Evolutionary conservation across 2,888 invertebrate genomes (phyloP).

Genomic region (Apamea crenata): DNA sequence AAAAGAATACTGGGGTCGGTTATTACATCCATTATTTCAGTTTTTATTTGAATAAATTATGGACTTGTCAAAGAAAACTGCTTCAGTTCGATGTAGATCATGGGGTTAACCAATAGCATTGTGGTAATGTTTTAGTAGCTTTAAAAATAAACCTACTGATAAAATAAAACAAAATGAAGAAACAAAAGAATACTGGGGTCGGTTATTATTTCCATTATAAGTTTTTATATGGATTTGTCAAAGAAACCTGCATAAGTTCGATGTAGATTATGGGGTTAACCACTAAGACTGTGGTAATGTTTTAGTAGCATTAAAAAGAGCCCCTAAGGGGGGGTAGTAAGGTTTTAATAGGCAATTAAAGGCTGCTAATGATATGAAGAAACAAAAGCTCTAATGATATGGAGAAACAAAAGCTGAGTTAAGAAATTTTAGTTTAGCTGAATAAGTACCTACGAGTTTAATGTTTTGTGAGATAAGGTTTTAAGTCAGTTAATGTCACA

Average conservation of each 20-base stretch:
- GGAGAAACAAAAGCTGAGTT: too few species aligned
- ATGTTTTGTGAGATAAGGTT: too few species aligned
- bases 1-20: slow-evolving; percentile 18
- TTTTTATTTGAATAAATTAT: slow-evolving; percentile 21
- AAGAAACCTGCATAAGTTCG: slow-evolving; percentile 5
- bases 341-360: too few species aligned
- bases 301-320: background rate
- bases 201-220: slow-evolving; percentile 9
- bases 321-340: too few species aligned
- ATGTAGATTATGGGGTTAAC: background rate
- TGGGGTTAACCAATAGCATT: background rate
- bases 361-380: too few species aligned
- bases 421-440: too few species aligned
- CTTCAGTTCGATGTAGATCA: slow-evolving; percentile 2
- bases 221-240: background rate
- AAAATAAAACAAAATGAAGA: slow-evolving; percentile 20
- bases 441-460: too few species aligned
- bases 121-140: background rate
- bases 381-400: too few species aligned
- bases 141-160: background rate
- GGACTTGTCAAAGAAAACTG: slow-evolving; percentile 5
- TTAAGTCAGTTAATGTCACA: background rate
- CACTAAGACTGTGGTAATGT: background rate
- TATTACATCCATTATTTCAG: slow-evolving; percentile 4
- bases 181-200: slow-evolving; percentile 25